Evolutionary conservation across 64 coral and sea anemone genomes (phyloP).

Genomic region (Stichodactyla helianthus): DNA sequence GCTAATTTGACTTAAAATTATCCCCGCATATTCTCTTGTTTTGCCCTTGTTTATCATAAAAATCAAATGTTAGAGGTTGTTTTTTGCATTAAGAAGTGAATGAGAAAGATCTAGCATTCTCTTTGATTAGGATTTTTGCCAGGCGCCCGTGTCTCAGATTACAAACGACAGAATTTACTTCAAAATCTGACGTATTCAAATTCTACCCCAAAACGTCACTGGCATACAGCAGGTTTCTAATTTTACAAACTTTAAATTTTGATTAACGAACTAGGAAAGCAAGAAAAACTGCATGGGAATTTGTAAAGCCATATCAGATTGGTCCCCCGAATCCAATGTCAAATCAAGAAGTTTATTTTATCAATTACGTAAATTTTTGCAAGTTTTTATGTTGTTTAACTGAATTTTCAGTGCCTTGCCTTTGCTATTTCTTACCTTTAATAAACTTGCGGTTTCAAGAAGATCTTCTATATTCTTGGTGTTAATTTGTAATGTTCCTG

Average conservation of each 20-base stretch:
- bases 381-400: not conserved
- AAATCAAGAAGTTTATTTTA: too few species aligned
- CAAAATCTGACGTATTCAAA: not conserved
- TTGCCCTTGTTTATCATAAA: too few species aligned
- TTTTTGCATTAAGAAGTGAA: too few species aligned
- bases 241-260: not conserved
- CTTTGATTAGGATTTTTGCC: too few species aligned
- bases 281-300: not conserved
- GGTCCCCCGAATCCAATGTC: too few species aligned
- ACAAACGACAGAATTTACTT: too few species aligned
- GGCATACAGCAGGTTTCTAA: not conserved
- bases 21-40: too few species aligned
- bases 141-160: not conserved
- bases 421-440: slow-evolving; percentile 52
- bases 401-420: not conserved
- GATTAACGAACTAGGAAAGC: not conserved
- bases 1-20: too few species aligned
- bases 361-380: not conserved
- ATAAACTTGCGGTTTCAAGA: slow-evolving; percentile 37
- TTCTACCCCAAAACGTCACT: not conserved
- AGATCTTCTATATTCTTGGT: slow-evolving; percentile 47
- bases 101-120: too few species aligned
- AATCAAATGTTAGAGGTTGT: too few species aligned
- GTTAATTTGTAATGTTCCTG: slow-evolving; percentile 44
- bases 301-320: not conserved